Evolutionary conservation across 2,113 vertebrate species (phyloP), one percentile per base, ranked within the genome.

Genomic region (Athene cunicularia): DNA sequence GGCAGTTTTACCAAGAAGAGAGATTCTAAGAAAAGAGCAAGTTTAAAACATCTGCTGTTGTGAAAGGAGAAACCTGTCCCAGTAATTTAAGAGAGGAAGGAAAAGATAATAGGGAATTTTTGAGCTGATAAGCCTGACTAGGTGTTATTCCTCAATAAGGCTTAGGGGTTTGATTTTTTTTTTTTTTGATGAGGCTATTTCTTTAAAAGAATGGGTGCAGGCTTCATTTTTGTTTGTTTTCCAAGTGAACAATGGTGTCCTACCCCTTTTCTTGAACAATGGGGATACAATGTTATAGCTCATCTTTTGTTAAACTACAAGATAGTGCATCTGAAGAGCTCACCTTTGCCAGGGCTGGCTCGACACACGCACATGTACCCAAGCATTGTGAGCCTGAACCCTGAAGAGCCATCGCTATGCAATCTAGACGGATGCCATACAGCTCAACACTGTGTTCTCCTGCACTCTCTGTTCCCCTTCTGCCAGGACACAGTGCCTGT

Each of bases 41-140:
- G 14, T 27, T 80, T 62, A 50, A 70, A 76, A 90, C 10, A 18
- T 66, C 66, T 88, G 22, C 50, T 70, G 67, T 67, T 79, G 2
- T 33, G 33, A 87, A 71, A 85, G 35, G 24, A 72, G 66, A 93
- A 81, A 74, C 32, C 19, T 80, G 55, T 55, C 63, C 67, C 11
- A 10, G 67, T 90, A 96, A 90, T 95, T 95, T 90, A 70, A 82
- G 67, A 93, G 37, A 93, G 71, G 79, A 96, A 90, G 82, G 53
- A 88, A 93, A 88, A 86, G 74, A 39, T 70, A 85, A 86, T 80
- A 89, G 55, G 63, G 74, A 93, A 35, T 20, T 95, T 94, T 80
- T 90, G 49, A 74, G 67, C 75, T 92, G 90, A 21, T 92, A 88
- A 93, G 67, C 37, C 53, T 20, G 28, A 53, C n/a, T 49, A 80